These are phyloP conservation scores for Escarpia spicata DNA, from an alignment of 2,888 invertebrate species.

Conservation along the genomic window DNA sequence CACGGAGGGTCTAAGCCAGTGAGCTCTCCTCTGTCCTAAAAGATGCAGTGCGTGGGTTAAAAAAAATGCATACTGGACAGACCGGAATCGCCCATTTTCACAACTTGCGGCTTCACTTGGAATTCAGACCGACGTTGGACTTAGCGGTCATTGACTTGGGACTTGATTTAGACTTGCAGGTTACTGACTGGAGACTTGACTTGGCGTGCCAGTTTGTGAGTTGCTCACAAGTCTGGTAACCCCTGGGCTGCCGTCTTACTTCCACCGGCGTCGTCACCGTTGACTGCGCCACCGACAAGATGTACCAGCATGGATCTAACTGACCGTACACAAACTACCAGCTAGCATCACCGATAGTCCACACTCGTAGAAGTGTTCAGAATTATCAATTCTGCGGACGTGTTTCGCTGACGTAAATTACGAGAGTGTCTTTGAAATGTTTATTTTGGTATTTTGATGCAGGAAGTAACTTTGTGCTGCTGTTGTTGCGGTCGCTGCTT, in stretches of 20 bases:
- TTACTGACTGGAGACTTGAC: neutral
- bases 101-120: no score
- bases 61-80: no score
- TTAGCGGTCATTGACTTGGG: no score
- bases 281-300: neutral
- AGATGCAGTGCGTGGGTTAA: no score
- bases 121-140: no score
- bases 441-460: neutral
- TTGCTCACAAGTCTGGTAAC: neutral
- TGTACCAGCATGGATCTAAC: neutral
- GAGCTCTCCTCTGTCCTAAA: no score
- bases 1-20: no score
- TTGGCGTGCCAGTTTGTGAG: neutral
- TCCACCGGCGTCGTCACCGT: neutral
- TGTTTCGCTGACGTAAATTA: neutral
- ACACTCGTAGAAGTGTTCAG: neutral
- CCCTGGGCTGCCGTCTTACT: neutral
- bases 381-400: neutral
- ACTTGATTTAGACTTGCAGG: neutral
- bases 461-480: neutral
- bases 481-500: neutral
- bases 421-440: neutral
- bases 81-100: no score
- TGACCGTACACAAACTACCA: neutral
- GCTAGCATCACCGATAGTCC: neutral